Evolutionary conservation across 2,113 vertebrate species (phyloP).

Genomic region (Pedetes capensis): DNA sequence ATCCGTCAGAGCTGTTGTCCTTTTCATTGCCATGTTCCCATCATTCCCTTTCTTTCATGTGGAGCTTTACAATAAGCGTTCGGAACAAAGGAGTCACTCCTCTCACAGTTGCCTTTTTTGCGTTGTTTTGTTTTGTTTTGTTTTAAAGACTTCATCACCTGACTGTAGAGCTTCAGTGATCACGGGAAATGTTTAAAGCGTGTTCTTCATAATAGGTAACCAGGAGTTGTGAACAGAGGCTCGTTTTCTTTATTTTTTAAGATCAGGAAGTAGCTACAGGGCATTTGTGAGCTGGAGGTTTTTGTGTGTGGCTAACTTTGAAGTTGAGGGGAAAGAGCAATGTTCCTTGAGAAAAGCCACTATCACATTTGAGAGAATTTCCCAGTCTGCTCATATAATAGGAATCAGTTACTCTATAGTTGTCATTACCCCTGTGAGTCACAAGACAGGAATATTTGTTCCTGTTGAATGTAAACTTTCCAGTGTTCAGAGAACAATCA

Average conservation of each 20-base stretch:
- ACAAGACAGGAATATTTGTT: background rate
- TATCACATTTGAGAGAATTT: constrained; percentile 28
- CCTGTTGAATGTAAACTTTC: constrained; percentile 3
- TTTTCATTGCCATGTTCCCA: constrained; percentile 60
- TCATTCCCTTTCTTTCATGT: constrained; percentile 46
- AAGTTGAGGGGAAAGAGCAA: constrained; percentile 39
- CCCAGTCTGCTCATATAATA: background rate
- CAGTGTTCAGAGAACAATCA: background rate
- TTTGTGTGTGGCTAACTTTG: constrained; percentile 60
- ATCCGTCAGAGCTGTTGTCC: background rate
- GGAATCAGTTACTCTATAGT: background rate
- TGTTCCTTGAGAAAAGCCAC: constrained; percentile 64
- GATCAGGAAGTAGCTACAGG: constrained; percentile 39
- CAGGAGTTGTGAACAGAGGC: constrained; percentile 3
- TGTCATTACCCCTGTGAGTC: background rate
- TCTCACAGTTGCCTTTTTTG: constrained; percentile 54
- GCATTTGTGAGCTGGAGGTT: background rate
- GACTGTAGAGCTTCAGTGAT: constrained; percentile 55
- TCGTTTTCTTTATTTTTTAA: constrained; percentile 50
- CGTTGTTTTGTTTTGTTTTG: no score
- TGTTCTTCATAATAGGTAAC: constrained; percentile 56
- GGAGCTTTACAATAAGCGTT: constrained; percentile 44
- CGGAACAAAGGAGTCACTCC: constrained; percentile 64
- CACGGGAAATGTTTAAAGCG: constrained; percentile 60
- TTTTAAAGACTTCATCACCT: constrained; percentile 17